These are phyloP conservation scores for Lerista edwardsae DNA, from an alignment of 2,797 vertebrate genomes.

Conservation along the genomic window DNA sequence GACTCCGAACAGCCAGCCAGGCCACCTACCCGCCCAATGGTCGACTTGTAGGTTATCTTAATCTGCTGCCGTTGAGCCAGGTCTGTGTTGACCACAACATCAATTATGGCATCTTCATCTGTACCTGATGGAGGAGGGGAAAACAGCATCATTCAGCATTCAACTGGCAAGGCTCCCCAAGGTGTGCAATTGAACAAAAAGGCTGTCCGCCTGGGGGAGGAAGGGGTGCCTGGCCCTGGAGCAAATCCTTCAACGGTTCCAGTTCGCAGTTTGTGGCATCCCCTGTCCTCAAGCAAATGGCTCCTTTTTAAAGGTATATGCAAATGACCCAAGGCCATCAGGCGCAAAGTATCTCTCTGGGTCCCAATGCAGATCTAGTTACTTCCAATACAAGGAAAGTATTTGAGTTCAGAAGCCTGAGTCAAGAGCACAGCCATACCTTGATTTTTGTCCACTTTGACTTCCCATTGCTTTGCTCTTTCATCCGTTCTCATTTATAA, in stretches of 20 bases:
- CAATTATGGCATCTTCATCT: conserved; percentile 85
- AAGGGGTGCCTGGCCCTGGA: not conserved
- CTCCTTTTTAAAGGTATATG: not conserved
- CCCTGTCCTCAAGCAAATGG: too few relatives aligned
- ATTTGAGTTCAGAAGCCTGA: not conserved
- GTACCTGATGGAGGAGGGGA: conserved; percentile 82
- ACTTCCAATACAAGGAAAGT: not conserved
- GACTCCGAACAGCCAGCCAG: not conserved
- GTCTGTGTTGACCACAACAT: conserved; percentile 82
- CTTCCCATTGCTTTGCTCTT: too few relatives aligned
- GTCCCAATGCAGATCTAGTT: not conserved
- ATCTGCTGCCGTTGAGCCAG: conserved; percentile 91
- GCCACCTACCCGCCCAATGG: conserved; percentile 88
- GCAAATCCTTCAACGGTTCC: not conserved
- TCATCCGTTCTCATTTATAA: too few relatives aligned
- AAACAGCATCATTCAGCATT: conserved; percentile 1
- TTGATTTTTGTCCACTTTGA: too few relatives aligned
- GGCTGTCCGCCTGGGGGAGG: too few relatives aligned
- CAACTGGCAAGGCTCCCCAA: not conserved
- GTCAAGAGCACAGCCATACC: not conserved
- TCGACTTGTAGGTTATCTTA: conserved; percentile 86
- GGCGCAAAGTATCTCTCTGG: not conserved
- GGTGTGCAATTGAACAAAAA: too few relatives aligned
- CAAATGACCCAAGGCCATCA: not conserved
- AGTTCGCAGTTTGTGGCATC: too few relatives aligned